Evolutionary conservation across 2,797 vertebrate genomes (phyloP), one percentile per base, ranked within the genome.

Genomic region (Gymnocypris eckloni): DNA sequence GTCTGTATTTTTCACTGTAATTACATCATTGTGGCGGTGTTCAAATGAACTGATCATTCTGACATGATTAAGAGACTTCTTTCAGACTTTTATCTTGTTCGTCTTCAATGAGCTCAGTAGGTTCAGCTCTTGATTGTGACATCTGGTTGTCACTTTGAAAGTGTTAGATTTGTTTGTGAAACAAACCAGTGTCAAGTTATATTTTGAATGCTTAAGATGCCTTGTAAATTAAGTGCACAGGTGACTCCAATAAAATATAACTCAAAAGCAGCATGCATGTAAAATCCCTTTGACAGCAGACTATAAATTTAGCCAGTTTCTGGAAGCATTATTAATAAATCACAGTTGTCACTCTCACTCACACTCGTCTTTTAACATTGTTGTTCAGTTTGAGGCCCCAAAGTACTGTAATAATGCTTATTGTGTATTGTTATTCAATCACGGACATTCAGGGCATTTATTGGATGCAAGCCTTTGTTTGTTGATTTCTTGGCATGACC

Each of bases 181-280:
- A 56, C 33, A 56, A 59, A 59, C 75, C 20, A 16, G 52, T 41
- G 52, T 77, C 52, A n/a, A 59, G 52, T 77, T 77, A 15, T 77
- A n/a, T 77, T 59, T 77, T 59, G 75, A 77, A 77, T 56, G 33
- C 33, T 54, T 76, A 33, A 76, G 28, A 56, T 77, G 50, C 18
- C 73, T 76, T 76, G 28, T 54, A 54, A 54, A 52, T 76, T 7
- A 54, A 56, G 73, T 13, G 52, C 52, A 77, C 11, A n/a, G 3
- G 18, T 56, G 20, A 56, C 33, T 52, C 72, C 11, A 56, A 22
- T 37, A 39, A 56, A 77, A 56, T 77, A n/a, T 13, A 39, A 39
- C 18, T 9, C 37, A 77, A n/a, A 77, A 77, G 33, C 6, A 56
- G 12, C 50, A 37, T 54, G 52, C 28, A 37, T 9, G 6, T 72